phyloP scores from a whole-genome alignment of 2,113 vertebrate species.

The Mesembrinibis cayennensis region DNA sequence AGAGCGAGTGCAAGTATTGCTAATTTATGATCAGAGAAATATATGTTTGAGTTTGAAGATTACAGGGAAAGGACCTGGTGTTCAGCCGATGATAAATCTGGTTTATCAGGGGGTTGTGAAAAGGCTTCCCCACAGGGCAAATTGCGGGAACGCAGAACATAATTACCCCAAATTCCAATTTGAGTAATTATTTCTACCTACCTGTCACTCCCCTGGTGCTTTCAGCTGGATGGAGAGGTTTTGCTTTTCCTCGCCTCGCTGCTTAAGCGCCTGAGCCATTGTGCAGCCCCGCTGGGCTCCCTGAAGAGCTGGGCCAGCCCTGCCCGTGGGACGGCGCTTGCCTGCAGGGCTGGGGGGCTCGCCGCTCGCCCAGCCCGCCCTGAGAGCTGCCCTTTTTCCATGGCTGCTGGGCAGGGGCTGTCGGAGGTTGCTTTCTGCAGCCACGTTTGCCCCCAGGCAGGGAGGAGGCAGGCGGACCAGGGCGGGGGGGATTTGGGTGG shows the following conservation, averaged over 20 bases:
- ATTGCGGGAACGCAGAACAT: not conserved
- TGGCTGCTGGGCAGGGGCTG: not conserved
- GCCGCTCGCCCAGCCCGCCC: not conserved
- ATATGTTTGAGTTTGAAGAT: not conserved
- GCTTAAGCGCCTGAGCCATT: not conserved
- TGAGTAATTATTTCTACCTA: not conserved
- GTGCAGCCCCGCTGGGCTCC: not conserved
- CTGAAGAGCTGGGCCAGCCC: not conserved
- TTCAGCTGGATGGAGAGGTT: not conserved
- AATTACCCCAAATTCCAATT: not conserved
- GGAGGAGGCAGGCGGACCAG: accelerated
- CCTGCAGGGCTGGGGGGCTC: not conserved
- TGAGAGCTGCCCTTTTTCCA: not conserved
- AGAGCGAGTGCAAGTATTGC: not conserved
- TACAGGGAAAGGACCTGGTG: not conserved
- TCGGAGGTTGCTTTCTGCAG: not conserved
- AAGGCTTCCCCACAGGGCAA: not conserved
- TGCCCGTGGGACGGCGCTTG: not conserved
- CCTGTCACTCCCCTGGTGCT: not conserved
- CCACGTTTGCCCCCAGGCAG: no score
- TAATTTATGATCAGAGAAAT: conserved; percentile 62
- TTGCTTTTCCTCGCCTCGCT: not conserved
- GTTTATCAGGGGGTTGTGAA: not conserved
- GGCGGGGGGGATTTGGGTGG: accelerated
- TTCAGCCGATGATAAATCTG: not conserved